These are phyloP conservation scores for Cyanoliseus patagonus DNA, from an alignment of 2,113 vertebrate genomes.

Conservation along the genomic window DNA sequence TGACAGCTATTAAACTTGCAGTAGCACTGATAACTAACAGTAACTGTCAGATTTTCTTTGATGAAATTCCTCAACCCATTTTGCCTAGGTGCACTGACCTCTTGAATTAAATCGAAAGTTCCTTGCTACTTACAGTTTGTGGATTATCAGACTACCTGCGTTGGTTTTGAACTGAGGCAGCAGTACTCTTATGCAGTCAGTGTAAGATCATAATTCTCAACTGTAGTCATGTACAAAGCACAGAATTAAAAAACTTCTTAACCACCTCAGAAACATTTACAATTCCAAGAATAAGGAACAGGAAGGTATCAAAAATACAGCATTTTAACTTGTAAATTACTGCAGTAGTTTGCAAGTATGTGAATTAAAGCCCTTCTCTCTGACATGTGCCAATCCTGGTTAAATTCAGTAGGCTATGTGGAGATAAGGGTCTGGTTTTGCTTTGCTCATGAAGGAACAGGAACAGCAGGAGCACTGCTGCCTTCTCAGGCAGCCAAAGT, in stretches of 20 bases:
- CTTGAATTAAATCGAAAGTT: background rate
- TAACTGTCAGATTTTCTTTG: slow-evolving; percentile 1
- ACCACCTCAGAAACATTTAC: background rate
- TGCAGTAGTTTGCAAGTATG: background rate
- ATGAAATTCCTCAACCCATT: slow-evolving; percentile 4
- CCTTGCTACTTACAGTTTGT: background rate
- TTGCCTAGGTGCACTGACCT: background rate
- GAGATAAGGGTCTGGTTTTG: background rate
- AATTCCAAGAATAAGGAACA: background rate
- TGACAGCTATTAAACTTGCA: slow-evolving; percentile 25
- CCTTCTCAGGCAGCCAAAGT: background rate
- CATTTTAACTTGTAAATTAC: background rate
- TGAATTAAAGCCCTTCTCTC: background rate
- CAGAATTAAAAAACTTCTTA: background rate
- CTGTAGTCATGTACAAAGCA: background rate
- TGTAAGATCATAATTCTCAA: background rate
- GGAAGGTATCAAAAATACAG: background rate
- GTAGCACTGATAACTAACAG: slow-evolving; percentile 17
- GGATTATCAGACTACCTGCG: background rate
- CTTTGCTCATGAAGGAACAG: background rate
- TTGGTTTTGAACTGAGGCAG: background rate
- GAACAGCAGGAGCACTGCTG: background rate
- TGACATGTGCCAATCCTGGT: background rate
- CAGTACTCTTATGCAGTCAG: background rate
- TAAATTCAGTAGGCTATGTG: background rate